A percentile compares a stretch with the other conserved stretches of the same genome.
phyloP scores from a whole-genome alignment of 2,888 invertebrate species.

The Zele albiditarsus region DNA sequence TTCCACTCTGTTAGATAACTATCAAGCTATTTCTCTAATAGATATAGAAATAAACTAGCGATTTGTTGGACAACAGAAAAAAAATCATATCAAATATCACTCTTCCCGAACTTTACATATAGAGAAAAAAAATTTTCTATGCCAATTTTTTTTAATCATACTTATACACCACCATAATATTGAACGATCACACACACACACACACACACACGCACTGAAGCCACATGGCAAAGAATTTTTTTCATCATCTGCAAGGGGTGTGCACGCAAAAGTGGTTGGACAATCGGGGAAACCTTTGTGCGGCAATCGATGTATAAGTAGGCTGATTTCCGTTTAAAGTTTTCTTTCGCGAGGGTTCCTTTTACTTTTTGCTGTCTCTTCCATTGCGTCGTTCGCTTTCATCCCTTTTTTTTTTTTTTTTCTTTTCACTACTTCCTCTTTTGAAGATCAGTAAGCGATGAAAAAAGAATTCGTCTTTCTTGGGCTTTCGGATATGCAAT shows the following conservation, averaged over 20 bases:
- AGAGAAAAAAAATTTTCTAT: no score
- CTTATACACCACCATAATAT: slow-evolving; percentile 33
- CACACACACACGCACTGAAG: slow-evolving; percentile 34
- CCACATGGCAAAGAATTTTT: slow-evolving; percentile 62
- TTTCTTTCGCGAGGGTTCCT: slow-evolving; percentile 50
- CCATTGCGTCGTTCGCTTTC: neutral
- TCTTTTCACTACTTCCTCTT: slow-evolving; percentile 41
- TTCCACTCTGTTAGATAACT: neutral
- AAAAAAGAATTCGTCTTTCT: neutral
- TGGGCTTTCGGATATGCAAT: neutral
- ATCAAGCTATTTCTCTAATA: neutral
- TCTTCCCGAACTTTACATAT: no score
- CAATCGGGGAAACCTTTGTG: slow-evolving; percentile 49
- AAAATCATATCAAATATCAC: neutral
- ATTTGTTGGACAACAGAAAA: neutral
- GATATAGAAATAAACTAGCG: neutral
- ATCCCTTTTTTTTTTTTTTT: slow-evolving; percentile 40
- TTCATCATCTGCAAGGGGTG: slow-evolving; percentile 46
- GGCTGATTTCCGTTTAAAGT: slow-evolving; percentile 66
- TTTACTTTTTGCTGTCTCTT: slow-evolving; percentile 12
- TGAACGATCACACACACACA: slow-evolving; percentile 39
- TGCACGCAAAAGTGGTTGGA: slow-evolving; percentile 35
- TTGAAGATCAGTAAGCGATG: slow-evolving; percentile 41
- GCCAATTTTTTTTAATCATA: neutral
- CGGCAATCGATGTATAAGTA: slow-evolving; percentile 53